phyloP scores from a whole-genome alignment of 1,140 invertebrate species.

The Drosophila watanabei region DNA sequence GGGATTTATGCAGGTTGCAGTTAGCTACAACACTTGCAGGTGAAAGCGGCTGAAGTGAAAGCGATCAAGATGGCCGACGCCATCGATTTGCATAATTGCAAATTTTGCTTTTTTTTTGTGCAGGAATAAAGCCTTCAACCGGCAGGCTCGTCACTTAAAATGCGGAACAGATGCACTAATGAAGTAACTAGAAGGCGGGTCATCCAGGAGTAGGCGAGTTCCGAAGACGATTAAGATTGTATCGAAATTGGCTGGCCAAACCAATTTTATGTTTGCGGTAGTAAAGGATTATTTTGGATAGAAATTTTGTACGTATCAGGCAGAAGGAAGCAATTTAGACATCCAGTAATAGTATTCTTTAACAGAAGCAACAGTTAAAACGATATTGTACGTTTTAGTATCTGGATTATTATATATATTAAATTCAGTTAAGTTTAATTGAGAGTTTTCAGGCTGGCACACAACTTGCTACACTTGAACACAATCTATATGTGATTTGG shows the following conservation, averaged over 20 bases:
- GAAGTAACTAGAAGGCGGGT: slow-evolving; percentile 68
- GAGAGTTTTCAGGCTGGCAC: too few relatives aligned
- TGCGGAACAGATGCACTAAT: slow-evolving; percentile 41
- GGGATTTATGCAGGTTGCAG: slow-evolving; percentile 19
- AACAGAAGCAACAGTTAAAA: not conserved
- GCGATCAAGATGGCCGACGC: slow-evolving; percentile 36
- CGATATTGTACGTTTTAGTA: not conserved
- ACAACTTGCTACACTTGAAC: not conserved
- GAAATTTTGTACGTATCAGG: not conserved
- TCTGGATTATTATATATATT: too few relatives aligned
- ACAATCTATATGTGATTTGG: not conserved
- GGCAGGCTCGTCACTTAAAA: slow-evolving; percentile 46
- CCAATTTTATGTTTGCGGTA: not conserved
- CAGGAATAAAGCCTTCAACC: slow-evolving; percentile 2
- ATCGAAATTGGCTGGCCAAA: not conserved
- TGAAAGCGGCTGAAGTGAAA: slow-evolving; percentile 58
- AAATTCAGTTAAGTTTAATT: too few relatives aligned
- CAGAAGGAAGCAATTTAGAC: not conserved
- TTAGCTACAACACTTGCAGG: slow-evolving; percentile 31
- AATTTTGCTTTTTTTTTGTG: slow-evolving; percentile 27
- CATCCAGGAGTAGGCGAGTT: slow-evolving; percentile 19
- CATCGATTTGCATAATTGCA: slow-evolving; percentile 76
- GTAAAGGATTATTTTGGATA: not conserved
- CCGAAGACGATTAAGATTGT: slow-evolving; percentile 13
- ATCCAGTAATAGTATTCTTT: not conserved